phyloP scores from a whole-genome alignment of 2,113 vertebrate genomes.

The Cariama cristata region DNA sequence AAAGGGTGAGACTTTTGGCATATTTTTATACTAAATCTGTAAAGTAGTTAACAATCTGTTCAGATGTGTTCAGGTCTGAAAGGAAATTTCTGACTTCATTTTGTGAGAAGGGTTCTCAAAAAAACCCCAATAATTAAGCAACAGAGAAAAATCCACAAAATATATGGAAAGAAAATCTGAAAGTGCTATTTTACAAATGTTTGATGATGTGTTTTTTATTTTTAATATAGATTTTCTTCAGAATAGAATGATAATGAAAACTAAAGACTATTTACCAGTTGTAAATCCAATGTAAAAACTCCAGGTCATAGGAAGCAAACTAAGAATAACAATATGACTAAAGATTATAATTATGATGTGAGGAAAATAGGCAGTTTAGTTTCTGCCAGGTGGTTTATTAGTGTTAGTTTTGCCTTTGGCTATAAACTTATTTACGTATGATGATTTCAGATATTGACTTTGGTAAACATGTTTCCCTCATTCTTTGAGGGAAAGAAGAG shows the following conservation, averaged over 20 bases:
- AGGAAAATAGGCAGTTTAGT: neutral
- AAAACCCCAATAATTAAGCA: neutral
- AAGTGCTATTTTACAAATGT: neutral
- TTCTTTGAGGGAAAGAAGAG: neutral
- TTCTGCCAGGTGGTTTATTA: neutral
- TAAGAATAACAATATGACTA: neutral
- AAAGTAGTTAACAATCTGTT: neutral
- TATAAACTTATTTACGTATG: neutral
- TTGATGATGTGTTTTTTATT: neutral
- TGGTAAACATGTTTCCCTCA: slow-evolving; percentile 6
- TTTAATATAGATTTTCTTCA: neutral
- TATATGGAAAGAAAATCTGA: neutral
- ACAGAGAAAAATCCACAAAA: neutral
- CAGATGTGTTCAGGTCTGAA: neutral
- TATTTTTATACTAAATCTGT: neutral
- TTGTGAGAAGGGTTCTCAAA: neutral
- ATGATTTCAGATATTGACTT: slow-evolving; percentile 25
- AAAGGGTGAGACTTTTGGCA: neutral
- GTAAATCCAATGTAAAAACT: neutral
- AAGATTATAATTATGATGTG: neutral
- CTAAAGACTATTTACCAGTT: neutral
- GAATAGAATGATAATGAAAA: neutral
- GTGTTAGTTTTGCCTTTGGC: neutral
- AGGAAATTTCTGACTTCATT: neutral
- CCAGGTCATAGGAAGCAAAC: neutral